phyloP scores from a whole-genome alignment of 2,888 invertebrate species.

The Exocentrus adspersus region DNA sequence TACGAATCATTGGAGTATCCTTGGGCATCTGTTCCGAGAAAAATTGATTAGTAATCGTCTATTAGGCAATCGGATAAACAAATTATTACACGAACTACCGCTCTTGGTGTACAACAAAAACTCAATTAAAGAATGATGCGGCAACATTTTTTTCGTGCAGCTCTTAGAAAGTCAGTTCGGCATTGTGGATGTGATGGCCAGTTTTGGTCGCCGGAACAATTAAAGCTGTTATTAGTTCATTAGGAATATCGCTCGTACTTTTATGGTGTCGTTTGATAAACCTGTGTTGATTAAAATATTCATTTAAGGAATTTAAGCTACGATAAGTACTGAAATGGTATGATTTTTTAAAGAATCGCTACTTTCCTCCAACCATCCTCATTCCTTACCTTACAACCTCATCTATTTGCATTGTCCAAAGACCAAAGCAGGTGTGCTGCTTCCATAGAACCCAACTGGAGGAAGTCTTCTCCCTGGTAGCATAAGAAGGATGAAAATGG shows the following conservation, averaged over 20 bases:
- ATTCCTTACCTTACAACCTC: background rate
- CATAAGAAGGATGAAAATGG: slow-evolving; percentile 33
- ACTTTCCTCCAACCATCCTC: background rate
- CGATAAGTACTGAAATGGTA: too few species aligned
- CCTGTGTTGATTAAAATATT: too few species aligned
- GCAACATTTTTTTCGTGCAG: slow-evolving; percentile 10
- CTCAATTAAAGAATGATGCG: slow-evolving; percentile 23
- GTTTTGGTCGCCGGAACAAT: too few species aligned
- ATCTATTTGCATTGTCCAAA: slow-evolving; percentile 6
- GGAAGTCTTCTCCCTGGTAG: slow-evolving; percentile 34
- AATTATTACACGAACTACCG: slow-evolving; percentile 25
- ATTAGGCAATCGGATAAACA: slow-evolving; percentile 17
- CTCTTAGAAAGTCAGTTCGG: slow-evolving; percentile 7
- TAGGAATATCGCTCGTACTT: too few species aligned
- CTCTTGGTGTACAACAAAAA: slow-evolving; percentile 19
- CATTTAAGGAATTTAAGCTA: too few species aligned
- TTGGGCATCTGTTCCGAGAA: background rate
- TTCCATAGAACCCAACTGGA: slow-evolving; percentile 7
- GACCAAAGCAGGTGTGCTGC: slow-evolving; percentile 9
- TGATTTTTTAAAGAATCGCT: too few species aligned
- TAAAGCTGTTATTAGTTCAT: too few species aligned
- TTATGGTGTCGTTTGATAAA: too few species aligned
- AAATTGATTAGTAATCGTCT: slow-evolving; percentile 22
- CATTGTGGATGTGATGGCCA: slow-evolving; percentile 1
- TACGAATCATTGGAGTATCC: background rate